Conservation (phyloP, 2,797 vertebrate species). For the Urosaurus nigricauda region DNA sequence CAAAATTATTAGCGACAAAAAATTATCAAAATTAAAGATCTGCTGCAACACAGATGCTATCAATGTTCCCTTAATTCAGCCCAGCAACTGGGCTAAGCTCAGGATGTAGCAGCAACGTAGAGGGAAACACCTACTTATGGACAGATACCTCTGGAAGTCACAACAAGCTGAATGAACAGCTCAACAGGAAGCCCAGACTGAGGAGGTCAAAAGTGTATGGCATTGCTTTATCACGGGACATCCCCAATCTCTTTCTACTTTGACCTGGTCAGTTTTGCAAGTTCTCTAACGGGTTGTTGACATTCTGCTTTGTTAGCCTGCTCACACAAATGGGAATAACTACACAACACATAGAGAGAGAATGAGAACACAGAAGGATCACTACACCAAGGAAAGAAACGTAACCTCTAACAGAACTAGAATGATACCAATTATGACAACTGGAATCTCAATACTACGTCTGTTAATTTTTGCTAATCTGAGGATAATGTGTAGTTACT, state of each 20-base stretch:
- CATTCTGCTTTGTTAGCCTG: neutral
- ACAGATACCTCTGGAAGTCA: neutral
- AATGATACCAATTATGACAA: rapidly evolving
- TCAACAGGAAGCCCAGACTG: neutral
- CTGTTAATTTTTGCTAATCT: rapidly evolving
- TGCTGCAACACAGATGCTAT: too few species aligned
- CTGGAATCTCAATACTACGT: rapidly evolving
- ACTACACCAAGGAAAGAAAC: neutral
- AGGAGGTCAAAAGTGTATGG: neutral
- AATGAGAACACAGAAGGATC: neutral
- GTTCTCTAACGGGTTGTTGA: neutral
- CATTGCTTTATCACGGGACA: neutral
- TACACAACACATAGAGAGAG: neutral
- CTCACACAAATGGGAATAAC: neutral
- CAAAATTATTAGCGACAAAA: neutral
- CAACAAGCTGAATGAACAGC: neutral
- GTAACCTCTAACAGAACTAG: neutral
- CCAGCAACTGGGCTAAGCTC: neutral
- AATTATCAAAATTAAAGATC: neutral
- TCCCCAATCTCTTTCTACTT: neutral
- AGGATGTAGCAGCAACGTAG: neutral
- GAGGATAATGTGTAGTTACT: neutral
- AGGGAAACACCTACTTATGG: neutral
- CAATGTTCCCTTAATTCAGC: neutral
- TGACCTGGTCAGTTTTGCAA: neutral